phyloP scores from a whole-genome alignment of 2,888 invertebrate species.

The Philereme vetulata region DNA sequence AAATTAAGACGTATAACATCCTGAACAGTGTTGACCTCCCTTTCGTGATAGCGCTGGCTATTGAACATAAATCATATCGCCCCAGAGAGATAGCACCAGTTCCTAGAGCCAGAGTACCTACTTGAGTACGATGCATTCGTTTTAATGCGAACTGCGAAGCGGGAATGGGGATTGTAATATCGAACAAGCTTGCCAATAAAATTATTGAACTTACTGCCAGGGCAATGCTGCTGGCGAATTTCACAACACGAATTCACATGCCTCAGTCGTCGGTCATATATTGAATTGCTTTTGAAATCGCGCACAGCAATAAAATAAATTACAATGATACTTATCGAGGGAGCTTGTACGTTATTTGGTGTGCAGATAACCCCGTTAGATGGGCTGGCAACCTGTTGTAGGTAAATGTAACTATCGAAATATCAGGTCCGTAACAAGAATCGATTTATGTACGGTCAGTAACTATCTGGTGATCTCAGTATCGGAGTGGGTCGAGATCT shows the following conservation, averaged over 20 bases:
- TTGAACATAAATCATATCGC: slow-evolving; percentile 61
- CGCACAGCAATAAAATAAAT: slow-evolving; percentile 50
- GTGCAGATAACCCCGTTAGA: slow-evolving; percentile 69
- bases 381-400: slow-evolving; percentile 64
- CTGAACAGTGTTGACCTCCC: slow-evolving; percentile 63
- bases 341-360: slow-evolving; percentile 53
- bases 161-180: slow-evolving; percentile 26
- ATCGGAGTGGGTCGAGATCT: slow-evolving; percentile 70
- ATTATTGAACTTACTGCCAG: slow-evolving; percentile 34
- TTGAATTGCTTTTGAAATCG: slow-evolving; percentile 38
- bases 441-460: slow-evolving; percentile 75
- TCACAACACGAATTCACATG: slow-evolving; percentile 36
- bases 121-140: slow-evolving; percentile 14
- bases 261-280: slow-evolving; percentile 36
- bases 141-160: slow-evolving; percentile 16
- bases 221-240: slow-evolving; percentile 30
- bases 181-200: slow-evolving; percentile 29
- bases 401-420: slow-evolving; percentile 70
- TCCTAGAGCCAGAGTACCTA: slow-evolving; percentile 32
- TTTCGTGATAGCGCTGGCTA: slow-evolving; percentile 53
- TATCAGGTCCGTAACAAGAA: slow-evolving; percentile 71
- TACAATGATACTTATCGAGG: slow-evolving; percentile 47
- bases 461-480: slow-evolving; percentile 65
- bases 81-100: slow-evolving; percentile 42
- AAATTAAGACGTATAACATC: slow-evolving; percentile 70